phyloP scores from a whole-genome alignment of 2,113 vertebrate genomes.

The Buteo buteo region DNA sequence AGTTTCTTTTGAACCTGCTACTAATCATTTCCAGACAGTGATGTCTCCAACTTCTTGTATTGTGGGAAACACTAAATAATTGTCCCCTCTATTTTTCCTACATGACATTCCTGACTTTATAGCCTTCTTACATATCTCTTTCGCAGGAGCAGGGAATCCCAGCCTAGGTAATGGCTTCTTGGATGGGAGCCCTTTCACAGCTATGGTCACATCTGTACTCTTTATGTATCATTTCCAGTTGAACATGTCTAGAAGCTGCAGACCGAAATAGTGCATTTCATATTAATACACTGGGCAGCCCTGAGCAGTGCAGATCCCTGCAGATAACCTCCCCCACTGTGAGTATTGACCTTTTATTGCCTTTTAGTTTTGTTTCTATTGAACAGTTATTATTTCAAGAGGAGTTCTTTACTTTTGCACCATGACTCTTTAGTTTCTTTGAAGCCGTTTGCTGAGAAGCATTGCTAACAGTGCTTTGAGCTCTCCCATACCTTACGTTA shows the following conservation, averaged over 20 bases:
- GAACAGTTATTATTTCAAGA: background rate
- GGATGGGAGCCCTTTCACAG: background rate
- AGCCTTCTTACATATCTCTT: background rate
- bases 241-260: background rate
- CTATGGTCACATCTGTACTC: background rate
- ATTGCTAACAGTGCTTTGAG: background rate
- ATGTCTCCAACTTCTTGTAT: background rate
- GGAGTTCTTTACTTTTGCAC: background rate
- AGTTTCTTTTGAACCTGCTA: background rate
- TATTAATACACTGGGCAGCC: background rate
- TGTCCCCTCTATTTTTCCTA: background rate
- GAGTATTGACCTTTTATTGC: background rate
- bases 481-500: rapidly evolving
- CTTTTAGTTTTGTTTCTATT: background rate
- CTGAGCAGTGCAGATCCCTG: background rate
- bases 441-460: background rate
- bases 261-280: background rate
- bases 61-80: background rate
- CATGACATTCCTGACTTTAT: background rate
- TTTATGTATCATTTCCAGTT: background rate
- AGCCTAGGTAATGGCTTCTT: background rate
- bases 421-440: background rate
- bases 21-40: background rate
- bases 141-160: background rate
- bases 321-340: background rate